Evolutionary conservation across 2,797 vertebrate genomes (phyloP), one percentile per base, ranked within the genome.

Genomic region (Tragelaphus eurycerus): DNA sequence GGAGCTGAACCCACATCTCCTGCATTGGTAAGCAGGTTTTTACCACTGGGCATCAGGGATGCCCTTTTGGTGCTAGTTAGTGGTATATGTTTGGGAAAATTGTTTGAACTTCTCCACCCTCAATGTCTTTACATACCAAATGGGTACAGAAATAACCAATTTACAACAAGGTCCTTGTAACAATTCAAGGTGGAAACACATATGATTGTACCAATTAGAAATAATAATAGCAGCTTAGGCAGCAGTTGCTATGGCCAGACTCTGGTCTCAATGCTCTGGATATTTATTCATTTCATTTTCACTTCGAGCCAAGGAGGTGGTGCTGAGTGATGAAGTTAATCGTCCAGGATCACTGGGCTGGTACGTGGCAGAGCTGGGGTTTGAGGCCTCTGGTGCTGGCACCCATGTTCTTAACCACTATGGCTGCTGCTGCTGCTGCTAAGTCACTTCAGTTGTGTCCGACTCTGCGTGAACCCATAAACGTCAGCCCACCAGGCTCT

Each of bases 141-240:
- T n/a, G 29, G 48, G 38, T 31, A 10, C 64, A 57, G 19, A 38
- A 14, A 15, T 15, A 57, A 25, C 27, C 27, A 11, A 17, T 83
- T 79, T 29, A 46, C 25, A 29, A 16, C 10, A 12, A 27, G 15
- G 7, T 38, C 6, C 27, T 82, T 25, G 2, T 23, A 55, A 25
- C 11, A 4, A 31, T 9, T 52, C 50, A 27, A 19, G 14, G 48
- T 78, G n/a, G 38, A 78, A 64, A 11, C 10, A 11, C 6, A 11
- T 0, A 0, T 25, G 48, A 13, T 4, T 3, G 15, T 14, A 27
- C 17, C 2, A 0, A 31, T 3, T 3, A 34, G 21, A 71, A 71
- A 34, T 5, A 64, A 5, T 0, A 7, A 19, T 7, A 29, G 25
- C 19, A 12, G 21, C 27, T 6, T 25, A 6, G 3, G 25, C 0